Base-by-base conservation (phyloP, 2,888 invertebrate genomes). In the Anagyrus pseudococci region DNA sequence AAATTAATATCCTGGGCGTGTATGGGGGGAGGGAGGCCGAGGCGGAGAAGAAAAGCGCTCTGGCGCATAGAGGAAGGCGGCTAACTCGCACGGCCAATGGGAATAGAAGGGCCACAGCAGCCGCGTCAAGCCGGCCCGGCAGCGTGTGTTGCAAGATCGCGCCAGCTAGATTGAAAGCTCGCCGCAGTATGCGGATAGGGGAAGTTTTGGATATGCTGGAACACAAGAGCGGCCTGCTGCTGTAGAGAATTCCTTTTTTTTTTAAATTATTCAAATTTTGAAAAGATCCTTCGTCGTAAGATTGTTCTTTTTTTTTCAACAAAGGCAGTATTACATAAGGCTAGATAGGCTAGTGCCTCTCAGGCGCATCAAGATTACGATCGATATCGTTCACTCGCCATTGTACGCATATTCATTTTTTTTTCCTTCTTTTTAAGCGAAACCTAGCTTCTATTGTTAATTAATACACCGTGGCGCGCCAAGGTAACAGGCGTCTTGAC, bases 1-100 rank as follows among this genome's bases (percentile, higher is more conserved):
- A 77, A 77, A 77, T 77, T 77, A 77, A 77, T 77, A 77, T 77
- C 76, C 72, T 72, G 70, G 41, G n/a, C 26, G n/a, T 15, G 29
- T 29, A 29, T 29, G 10, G n/a, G n/a, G n/a, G n/a, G n/a, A n/a
- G n/a, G n/a, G n/a, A n/a, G n/a, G n/a, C 29, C 4, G 10, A 29
- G 10, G 29, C 4, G 29, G 29, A 10, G 10, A 10, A 7, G 29
- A 29, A 29, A 29, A 29, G 4, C 4, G 6, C 29, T 29, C 29
- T 29, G 29, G 29, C 29, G 29, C 29, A 10, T 4, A 29, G 70
- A 70, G 70, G 68, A 64, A 70, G 68, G 66, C 68, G 63, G 69
- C 69, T 64, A 69, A 71, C 68, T 70, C 68, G 69, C 67, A n/a
- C 19, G 53, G 58, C 62, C 62, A 63, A 63, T 63, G 22, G 61